Evolutionary conservation across 2,888 invertebrate genomes (phyloP), one percentile per base, ranked within the genome.

Genomic region (Xanthorhoe spadicearia): DNA sequence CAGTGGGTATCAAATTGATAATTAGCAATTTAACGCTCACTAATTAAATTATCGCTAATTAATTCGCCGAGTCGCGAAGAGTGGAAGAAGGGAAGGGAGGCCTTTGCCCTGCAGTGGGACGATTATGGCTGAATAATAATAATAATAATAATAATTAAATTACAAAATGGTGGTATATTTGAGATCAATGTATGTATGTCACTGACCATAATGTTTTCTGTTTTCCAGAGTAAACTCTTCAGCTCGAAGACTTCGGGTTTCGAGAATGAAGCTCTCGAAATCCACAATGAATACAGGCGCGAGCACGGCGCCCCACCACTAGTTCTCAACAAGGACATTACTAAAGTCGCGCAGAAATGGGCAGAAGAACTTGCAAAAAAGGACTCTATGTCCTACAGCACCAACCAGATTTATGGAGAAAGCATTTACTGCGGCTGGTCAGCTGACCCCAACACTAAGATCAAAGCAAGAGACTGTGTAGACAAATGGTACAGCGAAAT

Each of bases 401-500:
- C 95, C 0, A 94, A 95, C 71, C 94, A 94, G 69, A 93, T 92
- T 28, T 96, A 95, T 69, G 93, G 96, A 13, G 96, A 96, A 85
- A 96, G 95, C 80, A 94, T 97, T 57, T 96, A 95, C 80, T 95
- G 95, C 63, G 94, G 96, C 67, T 95, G 95, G 90, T 95, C 96
- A 54, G 93, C 95, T 8, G 95, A 96, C 77, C 94, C 95, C 0
- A 94, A 94, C 72, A 89, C 94, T n/a, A 93, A 94, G 70, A 94
- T 96, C 13, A 94, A 94, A 55, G 96, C 96, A 15, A 93, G 94
- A 73, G 96, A 96, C 75, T 95, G 96, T 15, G 94, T 96, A 4
- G 95, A 96, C 2, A 95, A 94, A 83, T 97, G 97, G 97, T 97
- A 97, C 84, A 94, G 94, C 46, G 97, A 97, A 87, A 95, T 95